Conservation (phyloP, 2,888 invertebrate species). For the Drosophila affinis region DNA sequence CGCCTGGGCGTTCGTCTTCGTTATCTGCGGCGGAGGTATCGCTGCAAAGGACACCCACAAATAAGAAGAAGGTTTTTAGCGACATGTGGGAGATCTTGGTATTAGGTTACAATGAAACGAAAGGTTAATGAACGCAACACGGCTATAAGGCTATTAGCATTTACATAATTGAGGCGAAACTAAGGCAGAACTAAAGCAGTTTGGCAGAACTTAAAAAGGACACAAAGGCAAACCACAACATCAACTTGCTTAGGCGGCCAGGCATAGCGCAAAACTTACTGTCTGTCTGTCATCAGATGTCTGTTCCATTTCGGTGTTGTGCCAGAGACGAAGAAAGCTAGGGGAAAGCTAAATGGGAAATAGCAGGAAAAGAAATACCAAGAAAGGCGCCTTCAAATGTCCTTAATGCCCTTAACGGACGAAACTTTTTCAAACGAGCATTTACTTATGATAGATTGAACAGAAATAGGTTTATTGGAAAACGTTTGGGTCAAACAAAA, state of each 20-base stretch:
- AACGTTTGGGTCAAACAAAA: neutral
- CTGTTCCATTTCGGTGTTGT: neutral
- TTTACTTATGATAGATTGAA: neutral
- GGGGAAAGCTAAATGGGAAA: conserved; percentile 25
- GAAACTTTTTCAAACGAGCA: neutral
- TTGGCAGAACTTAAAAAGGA: conserved; percentile 51
- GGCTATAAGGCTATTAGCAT: conserved; percentile 26
- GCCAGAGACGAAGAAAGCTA: neutral
- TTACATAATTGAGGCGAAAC: conserved; percentile 39
- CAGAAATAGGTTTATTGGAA: neutral
- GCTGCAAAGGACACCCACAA: conserved; percentile 18
- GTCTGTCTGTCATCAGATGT: conserved; percentile 22
- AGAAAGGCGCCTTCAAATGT: neutral
- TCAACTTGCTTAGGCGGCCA: conserved; percentile 27
- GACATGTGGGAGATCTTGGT: conserved; percentile 29
- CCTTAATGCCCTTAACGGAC: neutral
- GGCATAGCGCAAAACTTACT: conserved; percentile 35
- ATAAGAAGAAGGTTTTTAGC: conserved; percentile 22
- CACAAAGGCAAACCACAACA: conserved; percentile 38
- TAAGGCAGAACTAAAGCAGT: conserved; percentile 35
- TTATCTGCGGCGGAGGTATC: conserved; percentile 11
- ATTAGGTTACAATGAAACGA: conserved; percentile 6
- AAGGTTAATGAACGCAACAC: conserved; percentile 34
- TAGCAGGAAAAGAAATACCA: neutral
- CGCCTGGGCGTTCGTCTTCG: conserved; percentile 8